Percentiles rank a stretch among this genome's conserved stretches.
Conservation (phyloP, 2,113 vertebrate species). For the Erinaceus europaeus region DNA sequence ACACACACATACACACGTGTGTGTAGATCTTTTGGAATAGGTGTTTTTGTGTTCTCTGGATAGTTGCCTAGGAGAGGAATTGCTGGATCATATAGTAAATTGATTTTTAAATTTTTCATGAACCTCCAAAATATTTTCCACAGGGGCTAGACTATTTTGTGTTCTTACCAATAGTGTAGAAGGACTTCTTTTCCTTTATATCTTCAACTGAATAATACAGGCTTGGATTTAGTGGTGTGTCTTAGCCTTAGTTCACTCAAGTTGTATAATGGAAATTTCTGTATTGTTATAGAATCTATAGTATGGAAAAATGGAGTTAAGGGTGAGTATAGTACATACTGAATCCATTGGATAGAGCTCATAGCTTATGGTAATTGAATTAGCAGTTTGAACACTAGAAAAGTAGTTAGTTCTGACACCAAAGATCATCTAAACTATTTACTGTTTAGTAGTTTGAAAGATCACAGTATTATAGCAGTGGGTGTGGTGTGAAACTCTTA, state of each 20-base stretch:
- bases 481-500: not conserved
- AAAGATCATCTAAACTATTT: slow-evolving; percentile 41
- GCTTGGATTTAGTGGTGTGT: slow-evolving; percentile 45
- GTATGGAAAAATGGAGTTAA: slow-evolving; percentile 26
- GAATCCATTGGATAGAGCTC: slow-evolving; percentile 48
- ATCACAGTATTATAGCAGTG: not conserved
- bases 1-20: too few species aligned
- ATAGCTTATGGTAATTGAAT: slow-evolving; percentile 62
- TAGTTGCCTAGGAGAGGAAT: too few species aligned
- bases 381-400: slow-evolving; percentile 50
- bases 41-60: too few species aligned
- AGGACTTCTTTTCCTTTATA: slow-evolving; percentile 50
- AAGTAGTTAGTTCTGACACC: slow-evolving; percentile 43
- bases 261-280: slow-evolving; percentile 19
- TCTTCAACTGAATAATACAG: slow-evolving; percentile 64
- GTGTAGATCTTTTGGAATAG: too few species aligned
- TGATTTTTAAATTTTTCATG: too few species aligned
- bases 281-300: not conserved
- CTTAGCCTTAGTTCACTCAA: slow-evolving; percentile 64
- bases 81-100: too few species aligned
- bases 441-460: not conserved
- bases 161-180: too few species aligned
- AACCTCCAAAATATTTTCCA: too few species aligned
- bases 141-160: too few species aligned
- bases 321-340: not conserved